Base-by-base conservation (phyloP, 2,888 invertebrate genomes). In the Cheilosia impressa region DNA sequence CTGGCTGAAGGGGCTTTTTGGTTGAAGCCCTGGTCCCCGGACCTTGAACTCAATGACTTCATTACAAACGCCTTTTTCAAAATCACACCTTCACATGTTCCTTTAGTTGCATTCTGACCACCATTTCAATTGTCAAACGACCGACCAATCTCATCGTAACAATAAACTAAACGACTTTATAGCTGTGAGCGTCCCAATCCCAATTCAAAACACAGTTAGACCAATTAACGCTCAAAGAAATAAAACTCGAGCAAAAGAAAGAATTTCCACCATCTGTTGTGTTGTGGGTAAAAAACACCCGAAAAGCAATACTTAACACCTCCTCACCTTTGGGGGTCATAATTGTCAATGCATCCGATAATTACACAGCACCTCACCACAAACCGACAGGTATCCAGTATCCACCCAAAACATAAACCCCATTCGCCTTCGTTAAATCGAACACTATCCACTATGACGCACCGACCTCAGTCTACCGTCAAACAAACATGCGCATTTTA, bases 301-400 rank as follows among this genome's bases (percentile, higher is more conserved):
- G 10, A 62, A 17, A 27, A 15, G 13, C 5, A n/a, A 47, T 19
- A 31, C 55, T 31, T 62, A 62, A 34, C 73, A 73, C 73, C 63
- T 57, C 53, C 55, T 47, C 63, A 53, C 72, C 53, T 50, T 53
- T 47, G 75, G 75, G 72, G 65, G 65, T 65, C 66, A 53, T 34
- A 31, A 68, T 68, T 76, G 66, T 66, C 76, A 76, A 58, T 66
- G 43, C 22, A 68, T 17, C 50, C 53, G 77, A 69, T 77, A 78
- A 69, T 63, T 66, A 53, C 66, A 66, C 22, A 65, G 47, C 57
- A 50, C 47, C 65, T 65, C 47, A 31, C 6, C 17, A 43, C 13
- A 38, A 38, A 38, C 13, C 4, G 38, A 1, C 38, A 38, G 13
- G 13, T 38, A 38, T 38, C 34, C 27, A 24, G 2, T 31, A 31